A percentile compares a stretch with the other conserved stretches of the same genome.
Conservation (phyloP, 2,888 invertebrate genomes). For the Graphium colonna region DNA sequence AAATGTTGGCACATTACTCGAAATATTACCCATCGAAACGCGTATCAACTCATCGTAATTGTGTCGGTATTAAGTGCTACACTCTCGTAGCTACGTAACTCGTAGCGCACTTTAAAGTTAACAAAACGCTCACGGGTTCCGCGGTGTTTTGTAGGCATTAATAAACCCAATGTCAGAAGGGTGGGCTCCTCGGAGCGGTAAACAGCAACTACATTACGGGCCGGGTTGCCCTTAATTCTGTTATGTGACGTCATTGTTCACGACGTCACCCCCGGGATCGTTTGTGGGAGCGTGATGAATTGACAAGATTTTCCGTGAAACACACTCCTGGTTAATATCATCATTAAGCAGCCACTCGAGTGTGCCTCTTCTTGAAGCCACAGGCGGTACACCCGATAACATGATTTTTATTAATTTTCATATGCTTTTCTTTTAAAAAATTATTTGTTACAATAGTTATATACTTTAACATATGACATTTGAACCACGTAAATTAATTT, state of each 20-base stretch:
- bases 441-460: too few species aligned
- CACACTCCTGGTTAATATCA: constrained; percentile 20
- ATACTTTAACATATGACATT: too few species aligned
- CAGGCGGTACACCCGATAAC: not conserved
- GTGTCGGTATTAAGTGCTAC: constrained; percentile 7
- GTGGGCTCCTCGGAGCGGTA: constrained; percentile 24
- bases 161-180: constrained; percentile 35
- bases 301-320: constrained; percentile 27
- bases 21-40: constrained; percentile 1
- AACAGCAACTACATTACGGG: constrained; percentile 32
- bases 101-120: constrained; percentile 19
- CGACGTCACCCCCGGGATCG: constrained; percentile 20
- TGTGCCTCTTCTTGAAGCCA: not conserved
- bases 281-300: constrained; percentile 24
- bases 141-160: constrained; percentile 31
- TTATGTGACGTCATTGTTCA: constrained; percentile 32
- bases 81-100: not conserved
- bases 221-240: constrained; percentile 29
- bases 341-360: constrained; percentile 12
- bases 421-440: not conserved
- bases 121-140: constrained; percentile 21
- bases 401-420: not conserved
- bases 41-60: constrained; percentile 4
- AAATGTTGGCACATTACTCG: not conserved
- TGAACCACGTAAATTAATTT: too few species aligned